phyloP scores from a whole-genome alignment of 2,888 invertebrate species.

The Crioceris asparagi region DNA sequence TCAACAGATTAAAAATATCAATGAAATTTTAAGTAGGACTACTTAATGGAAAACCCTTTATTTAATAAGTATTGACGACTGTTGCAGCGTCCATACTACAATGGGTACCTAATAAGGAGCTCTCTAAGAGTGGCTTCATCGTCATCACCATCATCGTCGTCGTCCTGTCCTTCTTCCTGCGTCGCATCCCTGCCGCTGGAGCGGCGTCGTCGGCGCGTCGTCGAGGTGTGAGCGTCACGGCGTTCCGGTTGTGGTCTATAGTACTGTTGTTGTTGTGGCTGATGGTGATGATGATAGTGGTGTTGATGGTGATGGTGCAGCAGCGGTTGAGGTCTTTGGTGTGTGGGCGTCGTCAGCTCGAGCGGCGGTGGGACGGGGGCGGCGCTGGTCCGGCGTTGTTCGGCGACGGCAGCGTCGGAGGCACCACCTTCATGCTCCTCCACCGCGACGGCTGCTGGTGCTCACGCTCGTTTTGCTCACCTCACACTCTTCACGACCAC shows the following conservation, averaged over 20 bases:
- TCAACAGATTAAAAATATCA: no score
- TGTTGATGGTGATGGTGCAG: slow-evolving; percentile 33
- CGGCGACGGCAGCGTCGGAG: slow-evolving; percentile 18
- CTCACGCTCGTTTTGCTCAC: no score
- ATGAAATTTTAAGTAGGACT: no score
- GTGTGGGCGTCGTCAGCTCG: slow-evolving; percentile 29
- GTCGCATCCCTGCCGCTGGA: slow-evolving; percentile 59
- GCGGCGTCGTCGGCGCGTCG: slow-evolving; percentile 33
- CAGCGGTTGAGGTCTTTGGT: slow-evolving; percentile 30
- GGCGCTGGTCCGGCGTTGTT: not conserved
- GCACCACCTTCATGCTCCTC: slow-evolving; percentile 38
- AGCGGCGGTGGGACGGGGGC: not conserved
- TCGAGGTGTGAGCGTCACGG: slow-evolving; percentile 34
- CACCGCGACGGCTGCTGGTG: slow-evolving; percentile 41
- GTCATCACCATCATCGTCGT: no score
- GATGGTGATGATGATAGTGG: slow-evolving; percentile 12
- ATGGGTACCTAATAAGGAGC: slow-evolving; percentile 74
- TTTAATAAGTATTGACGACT: no score
- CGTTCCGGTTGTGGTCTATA: slow-evolving; percentile 37
- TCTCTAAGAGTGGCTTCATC: slow-evolving; percentile 91
- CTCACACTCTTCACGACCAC: no score
- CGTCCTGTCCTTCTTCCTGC: slow-evolving; percentile 64
- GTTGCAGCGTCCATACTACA: not conserved
- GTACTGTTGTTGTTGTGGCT: slow-evolving; percentile 10
- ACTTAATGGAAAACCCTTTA: no score